Base-by-base conservation (phyloP, 2,113 vertebrate genomes). In the Strix aluco region DNA sequence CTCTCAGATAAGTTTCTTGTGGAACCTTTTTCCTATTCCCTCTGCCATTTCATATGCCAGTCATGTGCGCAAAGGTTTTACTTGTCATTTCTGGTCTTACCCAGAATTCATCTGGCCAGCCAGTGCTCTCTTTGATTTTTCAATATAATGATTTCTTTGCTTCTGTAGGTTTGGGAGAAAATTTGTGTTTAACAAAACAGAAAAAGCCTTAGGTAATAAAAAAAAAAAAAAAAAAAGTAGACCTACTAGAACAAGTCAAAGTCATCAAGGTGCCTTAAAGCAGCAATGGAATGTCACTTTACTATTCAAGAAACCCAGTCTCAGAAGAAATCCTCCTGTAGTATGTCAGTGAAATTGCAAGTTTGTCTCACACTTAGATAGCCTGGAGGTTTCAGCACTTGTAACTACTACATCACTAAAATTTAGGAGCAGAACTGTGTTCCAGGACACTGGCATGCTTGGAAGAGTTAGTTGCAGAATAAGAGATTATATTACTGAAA, bases 81-180 rank as follows among this genome's bases (percentile, higher is more conserved):
- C 29, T 89, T 94, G 90, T 80, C 58, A 19, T 70, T 87, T 46
- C 73, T 93, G 30, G 4, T n/a, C 96, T 96, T 95, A 96, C 97
- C 97, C 83, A 92, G 95, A 72, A 51, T 92, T 82, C 97, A 83
- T 52, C 67, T 88, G 3, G 81, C 59, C 93, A 97, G 90, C 95
- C 89, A 94, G 80, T 77, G 93, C 66, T 89, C 54, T 44, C 65
- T 88, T 81, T 73, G 94, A 63, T 54, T 73, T 81, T 84, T 96
- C 86, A 66, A 42, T 88, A 67, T 81, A 93, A 87, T 75, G 90
- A 95, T 84, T 78, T 95, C 96, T 93, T 89, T 75, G 74, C 91
- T 97, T 94, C 97, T 98, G 85, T 63, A 88, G 34, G 36, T 91
- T 96, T 90, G 72, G 65, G 69, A 82, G 84, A 40, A 91, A 29